These are phyloP conservation scores for Aethina tumida DNA, from an alignment of 1,140 invertebrate genomes.

Conservation along the genomic window DNA sequence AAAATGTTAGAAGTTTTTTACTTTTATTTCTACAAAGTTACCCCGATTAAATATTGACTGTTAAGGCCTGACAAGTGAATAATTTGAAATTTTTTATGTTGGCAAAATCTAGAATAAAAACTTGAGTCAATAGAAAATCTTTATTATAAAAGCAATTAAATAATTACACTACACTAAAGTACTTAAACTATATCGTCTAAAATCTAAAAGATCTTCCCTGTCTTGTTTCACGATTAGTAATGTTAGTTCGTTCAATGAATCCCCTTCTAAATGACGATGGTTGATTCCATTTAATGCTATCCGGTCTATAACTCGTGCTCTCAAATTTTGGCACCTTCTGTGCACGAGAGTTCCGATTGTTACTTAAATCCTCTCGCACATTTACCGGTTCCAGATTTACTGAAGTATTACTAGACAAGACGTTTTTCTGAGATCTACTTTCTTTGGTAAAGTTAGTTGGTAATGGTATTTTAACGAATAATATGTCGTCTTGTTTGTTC, in stretches of 20 bases:
- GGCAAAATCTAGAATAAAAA: too few relatives aligned
- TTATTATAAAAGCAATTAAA: too few relatives aligned
- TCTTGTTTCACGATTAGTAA: constrained; percentile 13
- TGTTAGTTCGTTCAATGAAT: constrained; percentile 23
- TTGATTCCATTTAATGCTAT: background rate
- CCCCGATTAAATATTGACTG: too few relatives aligned
- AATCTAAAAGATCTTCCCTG: background rate
- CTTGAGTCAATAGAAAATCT: too few relatives aligned
- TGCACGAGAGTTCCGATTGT: background rate
- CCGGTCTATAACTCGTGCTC: background rate
- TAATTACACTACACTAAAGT: too few relatives aligned
- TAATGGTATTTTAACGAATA: constrained; percentile 32
- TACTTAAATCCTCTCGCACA: constrained; percentile 4
- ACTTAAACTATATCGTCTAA: background rate
- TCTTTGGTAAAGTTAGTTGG: constrained; percentile 25
- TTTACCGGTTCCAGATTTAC: constrained; percentile 16
- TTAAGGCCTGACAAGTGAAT: too few relatives aligned
- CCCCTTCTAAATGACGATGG: constrained; percentile 17
- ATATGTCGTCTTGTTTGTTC: constrained; percentile 25
- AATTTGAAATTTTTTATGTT: too few relatives aligned
- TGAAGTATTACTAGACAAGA: constrained; percentile 5
- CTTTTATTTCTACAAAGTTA: too few relatives aligned
- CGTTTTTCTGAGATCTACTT: constrained; percentile 8
- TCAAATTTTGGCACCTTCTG: constrained; percentile 8
- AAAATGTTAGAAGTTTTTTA: too few relatives aligned